Percentiles rank a stretch among this genome's conserved stretches.
These are phyloP conservation scores for Chaetura pelagica DNA, from an alignment of 2,113 vertebrate species.

Conservation along the genomic window DNA sequence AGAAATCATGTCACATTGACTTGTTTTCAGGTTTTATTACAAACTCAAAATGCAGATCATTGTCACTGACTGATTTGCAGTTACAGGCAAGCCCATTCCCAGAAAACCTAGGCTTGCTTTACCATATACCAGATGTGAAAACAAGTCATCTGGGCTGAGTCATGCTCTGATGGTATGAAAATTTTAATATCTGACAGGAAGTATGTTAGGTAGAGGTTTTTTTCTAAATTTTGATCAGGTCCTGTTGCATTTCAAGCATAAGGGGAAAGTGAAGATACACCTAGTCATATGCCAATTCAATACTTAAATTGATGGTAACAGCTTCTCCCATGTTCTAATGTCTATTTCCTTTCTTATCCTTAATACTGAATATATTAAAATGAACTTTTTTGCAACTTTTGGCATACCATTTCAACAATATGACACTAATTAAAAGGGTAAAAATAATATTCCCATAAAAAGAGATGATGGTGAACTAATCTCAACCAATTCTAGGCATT, in stretches of 20 bases:
- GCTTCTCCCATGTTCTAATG: neutral
- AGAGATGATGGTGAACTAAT: neutral
- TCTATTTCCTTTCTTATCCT: neutral
- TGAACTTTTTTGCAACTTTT: neutral
- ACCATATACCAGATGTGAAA: neutral
- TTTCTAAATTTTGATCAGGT: neutral
- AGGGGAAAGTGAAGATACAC: neutral
- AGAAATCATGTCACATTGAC: neutral
- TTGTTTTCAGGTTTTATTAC: neutral
- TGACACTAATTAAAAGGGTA: neutral
- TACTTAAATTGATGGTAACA: neutral
- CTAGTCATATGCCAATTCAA: neutral
- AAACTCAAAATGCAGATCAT: neutral
- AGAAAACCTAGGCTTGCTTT: neutral
- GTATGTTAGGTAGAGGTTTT: neutral
- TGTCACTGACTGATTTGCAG: neutral
- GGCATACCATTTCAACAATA: neutral
- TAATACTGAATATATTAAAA: neutral
- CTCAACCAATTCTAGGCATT: neutral
- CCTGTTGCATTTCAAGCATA: neutral
- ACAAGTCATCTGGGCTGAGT: neutral
- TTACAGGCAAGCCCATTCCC: neutral
- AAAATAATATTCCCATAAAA: neutral
- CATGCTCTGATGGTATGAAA: neutral
- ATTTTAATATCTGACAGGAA: neutral